Percentiles rank a stretch among this genome's conserved stretches.
Conservation (phyloP, 2,888 invertebrate genomes). For the Cotesia congregata region DNA sequence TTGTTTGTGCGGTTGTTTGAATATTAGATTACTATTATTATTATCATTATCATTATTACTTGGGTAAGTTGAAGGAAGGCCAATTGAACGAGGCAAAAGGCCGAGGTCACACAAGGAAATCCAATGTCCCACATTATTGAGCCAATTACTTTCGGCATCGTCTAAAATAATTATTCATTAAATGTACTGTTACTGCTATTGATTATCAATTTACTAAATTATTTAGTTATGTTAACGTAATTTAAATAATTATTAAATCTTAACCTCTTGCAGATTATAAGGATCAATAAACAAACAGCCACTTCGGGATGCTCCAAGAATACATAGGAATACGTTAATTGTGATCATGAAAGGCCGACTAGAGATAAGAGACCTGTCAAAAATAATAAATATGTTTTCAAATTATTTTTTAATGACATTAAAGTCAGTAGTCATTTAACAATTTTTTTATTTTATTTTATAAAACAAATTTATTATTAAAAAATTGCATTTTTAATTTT, state of each 20-base stretch:
- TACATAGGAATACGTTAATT: conserved; percentile 73
- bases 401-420: not conserved
- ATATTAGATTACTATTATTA: conserved; percentile 22
- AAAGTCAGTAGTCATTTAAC: not conserved
- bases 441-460: not conserved
- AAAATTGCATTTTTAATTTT: too few relatives aligned
- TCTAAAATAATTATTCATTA: conserved; percentile 53
- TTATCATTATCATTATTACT: conserved; percentile 55
- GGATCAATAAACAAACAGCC: conserved; percentile 74
- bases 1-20: not conserved
- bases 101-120: conserved; percentile 74
- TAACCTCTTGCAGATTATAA: conserved; percentile 73
- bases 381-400: conserved; percentile 19
- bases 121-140: conserved; percentile 74
- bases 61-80: conserved; percentile 74
- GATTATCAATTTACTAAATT: not conserved
- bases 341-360: conserved; percentile 73
- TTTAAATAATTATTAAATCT: conserved; percentile 32
- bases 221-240: not conserved
- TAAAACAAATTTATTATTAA: too few relatives aligned
- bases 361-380: conserved; percentile 72
- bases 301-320: conserved; percentile 72
- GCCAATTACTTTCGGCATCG: conserved; percentile 72
- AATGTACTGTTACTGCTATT: not conserved
- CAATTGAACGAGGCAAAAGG: conserved; percentile 74